These are phyloP conservation scores for Ceuthmochares aereus DNA, from an alignment of 2,113 vertebrate genomes.

Conservation along the genomic window DNA sequence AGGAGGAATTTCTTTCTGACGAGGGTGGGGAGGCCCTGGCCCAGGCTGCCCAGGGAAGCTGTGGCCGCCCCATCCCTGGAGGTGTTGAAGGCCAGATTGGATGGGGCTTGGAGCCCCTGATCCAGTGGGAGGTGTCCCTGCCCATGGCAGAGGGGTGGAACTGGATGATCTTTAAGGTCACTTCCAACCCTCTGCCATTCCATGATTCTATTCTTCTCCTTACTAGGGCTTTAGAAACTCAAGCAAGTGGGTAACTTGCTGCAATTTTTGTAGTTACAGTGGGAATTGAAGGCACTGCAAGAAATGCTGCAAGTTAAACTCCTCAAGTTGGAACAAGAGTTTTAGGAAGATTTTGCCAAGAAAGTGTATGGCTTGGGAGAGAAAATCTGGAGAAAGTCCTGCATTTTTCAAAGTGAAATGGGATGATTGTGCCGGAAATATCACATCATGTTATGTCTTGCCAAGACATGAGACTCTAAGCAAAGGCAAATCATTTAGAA, in stretches of 20 bases:
- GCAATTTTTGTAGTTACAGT: not conserved
- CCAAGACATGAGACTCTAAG: slow-evolving; percentile 36
- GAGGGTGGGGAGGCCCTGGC: too few relatives aligned
- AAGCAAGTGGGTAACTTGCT: not conserved
- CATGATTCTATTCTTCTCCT: not conserved
- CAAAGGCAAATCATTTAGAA: slow-evolving; percentile 21
- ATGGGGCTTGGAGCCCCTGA: too few relatives aligned
- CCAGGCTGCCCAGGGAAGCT: too few relatives aligned
- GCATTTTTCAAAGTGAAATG: not conserved
- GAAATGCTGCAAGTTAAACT: not conserved
- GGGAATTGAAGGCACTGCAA: not conserved
- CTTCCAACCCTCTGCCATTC: too few relatives aligned
- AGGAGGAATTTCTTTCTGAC: too few relatives aligned
- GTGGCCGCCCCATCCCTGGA: too few relatives aligned
- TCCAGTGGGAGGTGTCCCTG: too few relatives aligned
- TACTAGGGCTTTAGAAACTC: not conserved
- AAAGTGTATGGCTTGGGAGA: not conserved
- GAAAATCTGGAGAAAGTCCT: not conserved
- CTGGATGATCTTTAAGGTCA: too few relatives aligned
- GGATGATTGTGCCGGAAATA: slow-evolving; percentile 39
- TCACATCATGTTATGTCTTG: slow-evolving; percentile 50
- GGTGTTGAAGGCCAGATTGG: too few relatives aligned
- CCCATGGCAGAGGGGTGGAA: too few relatives aligned
- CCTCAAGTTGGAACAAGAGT: not conserved
- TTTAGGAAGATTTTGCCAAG: not conserved